phyloP scores from a whole-genome alignment of 2,888 invertebrate species.

The Druceiella hillmani region DNA sequence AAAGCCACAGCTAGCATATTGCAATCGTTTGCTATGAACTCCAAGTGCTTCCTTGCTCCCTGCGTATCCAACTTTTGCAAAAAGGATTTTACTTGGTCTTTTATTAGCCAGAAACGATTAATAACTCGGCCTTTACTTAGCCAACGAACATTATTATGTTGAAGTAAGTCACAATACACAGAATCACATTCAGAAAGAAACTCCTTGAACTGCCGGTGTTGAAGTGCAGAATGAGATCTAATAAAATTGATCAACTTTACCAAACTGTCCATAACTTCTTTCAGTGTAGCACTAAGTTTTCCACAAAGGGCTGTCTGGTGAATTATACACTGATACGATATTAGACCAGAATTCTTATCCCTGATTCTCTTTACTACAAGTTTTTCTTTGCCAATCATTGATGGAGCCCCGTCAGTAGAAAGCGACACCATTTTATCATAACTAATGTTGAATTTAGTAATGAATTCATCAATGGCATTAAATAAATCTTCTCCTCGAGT shows the following conservation, averaged over 20 bases:
- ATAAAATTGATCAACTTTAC: constrained; percentile 24
- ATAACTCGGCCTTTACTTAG: constrained; percentile 26
- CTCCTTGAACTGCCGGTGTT: constrained; percentile 20
- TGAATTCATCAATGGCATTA: constrained; percentile 19
- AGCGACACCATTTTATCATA: constrained; percentile 11
- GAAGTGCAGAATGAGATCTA: constrained; percentile 17
- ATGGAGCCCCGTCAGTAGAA: constrained; percentile 19
- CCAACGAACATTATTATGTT: constrained; percentile 25
- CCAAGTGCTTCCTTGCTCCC: constrained; percentile 20
- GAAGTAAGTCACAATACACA: constrained; percentile 24
- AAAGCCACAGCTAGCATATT: constrained; percentile 17
- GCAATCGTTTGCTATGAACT: constrained; percentile 18
- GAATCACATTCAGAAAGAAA: constrained; percentile 20
- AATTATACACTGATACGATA: no score
- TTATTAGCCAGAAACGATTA: constrained; percentile 21
- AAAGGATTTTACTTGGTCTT: constrained; percentile 20
- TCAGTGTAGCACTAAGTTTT: no score
- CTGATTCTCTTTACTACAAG: constrained; percentile 22
- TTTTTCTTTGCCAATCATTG: constrained; percentile 21
- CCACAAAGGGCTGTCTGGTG: constrained; percentile 21
- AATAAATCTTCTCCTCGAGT: constrained; percentile 19
- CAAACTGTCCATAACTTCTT: constrained; percentile 22
- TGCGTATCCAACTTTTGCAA: constrained; percentile 22
- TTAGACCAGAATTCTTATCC: constrained; percentile 16
- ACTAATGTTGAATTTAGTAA: constrained; percentile 5